Evolutionary conservation across 2,888 invertebrate genomes (phyloP), one percentile per base, ranked within the genome.

Genomic region (Nymphalis urticae): DNA sequence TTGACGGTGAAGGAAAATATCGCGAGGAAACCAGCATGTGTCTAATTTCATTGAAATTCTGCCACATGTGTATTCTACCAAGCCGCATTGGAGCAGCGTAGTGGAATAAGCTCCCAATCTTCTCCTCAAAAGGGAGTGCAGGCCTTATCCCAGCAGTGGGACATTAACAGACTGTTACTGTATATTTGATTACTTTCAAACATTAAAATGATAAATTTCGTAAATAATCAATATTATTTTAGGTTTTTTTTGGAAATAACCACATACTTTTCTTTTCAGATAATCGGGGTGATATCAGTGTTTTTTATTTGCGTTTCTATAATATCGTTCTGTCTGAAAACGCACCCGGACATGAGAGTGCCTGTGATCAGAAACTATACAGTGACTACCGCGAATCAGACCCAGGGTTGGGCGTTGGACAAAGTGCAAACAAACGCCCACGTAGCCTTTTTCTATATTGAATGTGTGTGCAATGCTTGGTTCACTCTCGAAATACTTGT

Each of bases 291-390:
- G 76, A 96, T 99, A 87, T 99, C 99, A 77, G 98, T 99, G 84
- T 99, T 99, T 94, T 99, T 99, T 95, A 99, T 99, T 90, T 98
- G 99, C 94, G 97, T 99, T 78, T 99, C 99, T 78, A 99, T 99
- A 88, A 94, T 99, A 89, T 98, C 99, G 79, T 99, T 99, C 94
- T 99, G 99, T 94, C 95, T 99, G 86, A 99, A 99, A 94, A 99
- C 99, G 61, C 99, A 99, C 92, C 99, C 99, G 75, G 99, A 98
- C 90, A 97, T 99, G 97, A 94, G 98, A 82, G 97, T 97, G 82
- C 98, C 98, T 74, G 95, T 96, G 81, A 96, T 98, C 78, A 94
- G 94, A 80, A 96, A 97, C 92, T 94, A 96, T 81, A 95, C 96
- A 73, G 96, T 97, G 79, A 94, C 94, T 77, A 96, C 95, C 58